These are phyloP conservation scores for Drosophila takahashii DNA, from an alignment of 1,140 invertebrate genomes.

Conservation along the genomic window DNA sequence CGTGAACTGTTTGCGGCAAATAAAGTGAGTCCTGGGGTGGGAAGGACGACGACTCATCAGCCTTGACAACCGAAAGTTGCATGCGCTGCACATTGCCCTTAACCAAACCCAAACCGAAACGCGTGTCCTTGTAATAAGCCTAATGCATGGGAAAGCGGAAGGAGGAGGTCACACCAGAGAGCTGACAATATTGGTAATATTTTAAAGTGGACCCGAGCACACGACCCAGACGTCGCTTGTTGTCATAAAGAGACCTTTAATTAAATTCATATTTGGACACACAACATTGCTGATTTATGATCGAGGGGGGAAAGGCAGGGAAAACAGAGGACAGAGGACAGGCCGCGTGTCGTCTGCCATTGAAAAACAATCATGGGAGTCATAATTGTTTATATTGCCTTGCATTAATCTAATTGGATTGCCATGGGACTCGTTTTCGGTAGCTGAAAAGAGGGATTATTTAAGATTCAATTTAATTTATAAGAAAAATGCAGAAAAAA, in stretches of 20 bases:
- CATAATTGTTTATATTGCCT: conserved; percentile 48
- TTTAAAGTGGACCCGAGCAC: conserved; percentile 70
- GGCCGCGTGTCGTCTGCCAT: conserved; percentile 36
- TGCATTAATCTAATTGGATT: conserved; percentile 50
- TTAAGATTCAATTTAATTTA: background rate
- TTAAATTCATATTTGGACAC: conserved; percentile 77
- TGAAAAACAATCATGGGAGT: conserved; percentile 52
- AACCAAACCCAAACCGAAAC: conserved; percentile 35
- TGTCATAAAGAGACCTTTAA: conserved; percentile 77
- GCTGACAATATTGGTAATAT: conserved; percentile 80
- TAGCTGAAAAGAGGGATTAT: background rate
- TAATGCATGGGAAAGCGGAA: conserved; percentile 63
- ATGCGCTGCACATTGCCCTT: conserved; percentile 53
- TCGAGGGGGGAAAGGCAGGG: background rate
- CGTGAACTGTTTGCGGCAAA: conserved; percentile 69
- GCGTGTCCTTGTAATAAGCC: conserved; percentile 78
- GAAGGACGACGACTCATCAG: conserved; percentile 28
- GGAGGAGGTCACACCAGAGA: conserved; percentile 62
- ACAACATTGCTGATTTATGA: conserved; percentile 70
- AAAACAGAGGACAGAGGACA: background rate
- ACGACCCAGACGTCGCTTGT: conserved; percentile 63
- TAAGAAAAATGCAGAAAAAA: background rate
- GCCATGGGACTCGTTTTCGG: conserved; percentile 2
- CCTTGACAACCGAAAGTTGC: conserved; percentile 68
- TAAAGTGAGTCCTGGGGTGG: conserved; percentile 15